Conservation (phyloP, 2,797 vertebrate species). For the Ficedula albicollis region DNA sequence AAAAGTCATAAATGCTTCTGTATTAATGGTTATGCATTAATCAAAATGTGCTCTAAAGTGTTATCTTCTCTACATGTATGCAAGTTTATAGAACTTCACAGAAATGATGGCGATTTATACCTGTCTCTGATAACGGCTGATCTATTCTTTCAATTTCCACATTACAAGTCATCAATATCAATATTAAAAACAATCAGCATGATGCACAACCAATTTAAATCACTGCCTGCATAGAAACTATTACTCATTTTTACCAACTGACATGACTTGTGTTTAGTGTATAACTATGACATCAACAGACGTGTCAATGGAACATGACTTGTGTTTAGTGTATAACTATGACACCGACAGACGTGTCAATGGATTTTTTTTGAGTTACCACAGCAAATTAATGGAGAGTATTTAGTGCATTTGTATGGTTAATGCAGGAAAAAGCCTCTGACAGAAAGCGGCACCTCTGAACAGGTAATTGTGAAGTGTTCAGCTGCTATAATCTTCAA, state of each 20-base stretch:
- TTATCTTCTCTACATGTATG: neutral
- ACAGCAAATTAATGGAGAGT: neutral
- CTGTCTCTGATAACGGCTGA: neutral
- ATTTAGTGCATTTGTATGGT: neutral
- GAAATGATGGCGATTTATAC: neutral
- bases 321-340: neutral
- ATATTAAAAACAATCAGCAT: neutral
- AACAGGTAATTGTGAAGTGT: neutral
- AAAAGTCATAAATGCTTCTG: neutral
- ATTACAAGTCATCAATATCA: neutral
- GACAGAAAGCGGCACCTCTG: fast-evolving
- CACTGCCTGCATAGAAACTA: neutral
- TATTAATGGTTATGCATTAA: neutral
- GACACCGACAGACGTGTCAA: neutral
- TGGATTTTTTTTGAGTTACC: neutral
- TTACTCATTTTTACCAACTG: neutral
- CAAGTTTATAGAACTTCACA: neutral
- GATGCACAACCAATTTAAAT: neutral
- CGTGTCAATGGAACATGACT: neutral
- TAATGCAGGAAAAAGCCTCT: neutral
- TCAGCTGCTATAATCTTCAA: neutral
- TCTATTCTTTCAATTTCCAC: neutral
- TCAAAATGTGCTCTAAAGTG: neutral
- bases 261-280: neutral
- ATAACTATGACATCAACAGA: neutral